Evolutionary conservation across 2,113 vertebrate species (phyloP), one percentile per base, ranked within the genome.

Genomic region (Ceyx melanurus): DNA sequence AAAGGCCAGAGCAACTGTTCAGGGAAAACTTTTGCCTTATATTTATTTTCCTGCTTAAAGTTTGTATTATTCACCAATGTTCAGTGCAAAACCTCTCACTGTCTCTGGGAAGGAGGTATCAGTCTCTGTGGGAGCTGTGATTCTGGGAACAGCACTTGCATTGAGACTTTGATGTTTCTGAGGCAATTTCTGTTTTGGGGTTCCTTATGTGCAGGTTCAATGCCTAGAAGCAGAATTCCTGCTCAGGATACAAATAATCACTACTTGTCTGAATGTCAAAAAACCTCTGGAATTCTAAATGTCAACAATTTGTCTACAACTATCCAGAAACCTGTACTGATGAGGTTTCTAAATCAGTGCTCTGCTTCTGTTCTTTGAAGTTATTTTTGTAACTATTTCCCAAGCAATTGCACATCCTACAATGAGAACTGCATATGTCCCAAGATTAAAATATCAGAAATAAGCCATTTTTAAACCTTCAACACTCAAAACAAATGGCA

Each of bases 381-480:
- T 82, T 96, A 82, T 95, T 95, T 96, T 93, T 94, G 15, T 54
- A 57, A 25, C 33, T 82, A 78, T 91, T 95, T 94, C 86, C 77
- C 42, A 86, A 92, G 82, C 40, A 93, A 45, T 83, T 74, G 48
- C 80, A 81, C 88, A 90, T 93, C 76, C 76, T 91, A 86, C 80
- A 86, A 77, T 1, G 3, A 91, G 70, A 90, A 93, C 50, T 57
- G 88, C 92, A 82, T 94, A 86, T 94, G 93, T 86, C 62, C 66
- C 86, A 75, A 86, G 77, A 93, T 82, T 95, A 92, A 95, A 96
- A 95, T 94, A 92, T 57, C 82, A 88, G 29, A 92, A 93, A 90
- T 70, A 90, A 95, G 57, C 57, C 73, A 92, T 88, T 94, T 95
- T 96, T 88, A 92, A 86, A 88, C n/a, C 13, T 71, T 43, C 2